These are phyloP conservation scores for Gymnosoma rotundatum DNA, from an alignment of 2,888 invertebrate species.

Conservation along the genomic window DNA sequence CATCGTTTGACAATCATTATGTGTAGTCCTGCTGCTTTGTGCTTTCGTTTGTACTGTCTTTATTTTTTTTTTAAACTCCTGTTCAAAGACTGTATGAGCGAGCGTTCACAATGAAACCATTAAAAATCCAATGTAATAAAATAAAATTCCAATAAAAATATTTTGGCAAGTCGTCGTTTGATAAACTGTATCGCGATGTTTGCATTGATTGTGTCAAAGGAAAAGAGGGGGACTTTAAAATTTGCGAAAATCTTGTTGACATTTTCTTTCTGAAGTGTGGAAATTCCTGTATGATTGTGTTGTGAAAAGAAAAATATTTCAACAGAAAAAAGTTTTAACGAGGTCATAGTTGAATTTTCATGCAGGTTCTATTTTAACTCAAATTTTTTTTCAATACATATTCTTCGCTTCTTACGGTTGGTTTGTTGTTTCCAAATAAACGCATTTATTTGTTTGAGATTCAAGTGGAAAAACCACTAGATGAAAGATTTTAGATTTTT, in stretches of 20 bases:
- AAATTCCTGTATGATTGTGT: conserved; percentile 73
- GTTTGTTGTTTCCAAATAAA: conserved; percentile 58
- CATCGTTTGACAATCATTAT: conserved; percentile 76
- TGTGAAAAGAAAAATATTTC: conserved; percentile 9
- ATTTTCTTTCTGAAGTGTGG: conserved; percentile 69
- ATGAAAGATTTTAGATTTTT: conserved; percentile 38
- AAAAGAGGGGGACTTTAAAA: conserved; percentile 17
- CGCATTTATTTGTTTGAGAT: conserved; percentile 35
- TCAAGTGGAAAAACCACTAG: conserved; percentile 62
- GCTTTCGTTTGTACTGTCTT: not conserved
- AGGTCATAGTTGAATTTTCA: conserved; percentile 13
- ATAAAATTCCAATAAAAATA: conserved; percentile 82
- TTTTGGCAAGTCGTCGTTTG: conserved; percentile 71
- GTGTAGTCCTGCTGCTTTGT: conserved; percentile 31
- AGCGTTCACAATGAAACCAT: conserved; percentile 79
- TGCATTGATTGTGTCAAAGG: not conserved
- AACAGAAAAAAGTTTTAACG: conserved; percentile 39
- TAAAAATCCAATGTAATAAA: conserved; percentile 81
- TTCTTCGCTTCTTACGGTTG: conserved; percentile 46
- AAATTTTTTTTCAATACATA: not conserved
- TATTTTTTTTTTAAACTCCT: conserved; percentile 25
- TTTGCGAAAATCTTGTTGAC: conserved; percentile 74
- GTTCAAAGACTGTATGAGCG: not conserved
- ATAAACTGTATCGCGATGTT: conserved; percentile 39
- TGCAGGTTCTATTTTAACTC: conserved; percentile 11